Base-by-base conservation (phyloP, 2,113 vertebrate genomes). In the Columba livia region DNA sequence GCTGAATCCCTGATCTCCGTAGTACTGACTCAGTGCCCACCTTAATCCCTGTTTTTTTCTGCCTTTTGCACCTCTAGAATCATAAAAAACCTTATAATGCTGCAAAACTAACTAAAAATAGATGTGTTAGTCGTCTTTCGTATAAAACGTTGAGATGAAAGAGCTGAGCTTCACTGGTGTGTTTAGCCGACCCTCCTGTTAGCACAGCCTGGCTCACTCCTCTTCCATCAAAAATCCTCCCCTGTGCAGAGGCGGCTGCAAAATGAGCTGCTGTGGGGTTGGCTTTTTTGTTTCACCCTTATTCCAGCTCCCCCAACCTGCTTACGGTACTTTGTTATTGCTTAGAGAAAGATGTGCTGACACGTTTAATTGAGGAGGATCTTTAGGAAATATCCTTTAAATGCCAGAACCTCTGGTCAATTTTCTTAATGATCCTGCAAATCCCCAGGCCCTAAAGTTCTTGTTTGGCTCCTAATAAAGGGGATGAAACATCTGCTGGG, bases 171-270 rank as follows among this genome's bases (percentile, higher is more conserved):
- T 61, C 44, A 10, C 10, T 77, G 7, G 15, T 50, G 8, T 21
- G 1, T n/a, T 73, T 10, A 47, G 44, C 19, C 19, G 44, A 47
- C 18, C 24, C 14, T 13, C 40, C 17, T 10, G 17, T 6, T 5
- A 31, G 64, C 53, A 11, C 50, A 38, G 48, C 36, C 54, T 18
- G 38, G 19, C 19, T 47, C 44, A 19, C 44, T 47, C 44, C 81
- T 42, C 64, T 2, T 3, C 48, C n/a, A 2, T 19, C 38, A 16
- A 32, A 20, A 31, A 24, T 6, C 5, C 18, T 56, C 36, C 1
- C 0, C 1, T 17, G 0, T 21, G 8, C 4, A 3, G 24, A 60
- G 40, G 25, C 6, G 36, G 70, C 34, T 31, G 25, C 36, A 26
- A 29, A 26, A 51, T 0, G 3, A 69, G 78, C 50, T 47, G 57